Evolutionary conservation across 2,888 invertebrate genomes (phyloP), one percentile per base, ranked within the genome.

Genomic region (Idaea straminata): DNA sequence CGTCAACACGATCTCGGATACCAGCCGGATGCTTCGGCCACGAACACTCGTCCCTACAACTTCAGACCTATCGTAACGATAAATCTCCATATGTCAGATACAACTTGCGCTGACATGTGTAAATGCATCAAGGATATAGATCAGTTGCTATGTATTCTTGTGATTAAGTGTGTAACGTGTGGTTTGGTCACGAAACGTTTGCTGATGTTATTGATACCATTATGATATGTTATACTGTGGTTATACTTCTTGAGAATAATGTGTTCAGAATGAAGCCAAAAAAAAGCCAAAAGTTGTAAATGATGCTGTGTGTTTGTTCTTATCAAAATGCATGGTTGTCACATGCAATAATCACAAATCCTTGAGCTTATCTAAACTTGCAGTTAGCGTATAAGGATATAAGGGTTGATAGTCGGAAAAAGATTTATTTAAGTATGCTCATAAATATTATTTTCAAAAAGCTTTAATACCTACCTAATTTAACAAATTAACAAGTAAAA

Each of bases 121-220:
- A 66, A 64, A 64, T 67, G 69, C 74, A 80, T 86, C 84, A 83
- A 85, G 85, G 87, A 88, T 88, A 79, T 84, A 73, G 74, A 79
- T 76, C 74, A 67, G 76, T 80, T 76, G 72, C 75, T 74, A 72
- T 74, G 73, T 72, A 72, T 77, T 80, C 78, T 82, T 80, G 84
- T 83, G 73, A 76, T 71, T 72, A 71, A 74, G 75, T 72, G 71
- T 67, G 73, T 66, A 57, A 71, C 84, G 82, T 82, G 84, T 76
- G 68, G 69, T 73, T 78, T 70, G 64, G 85, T 88, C 87, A 88
- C 86, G 88, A 87, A 25, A 72, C 5, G 38, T 35, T 34, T 10
- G 59, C 59, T 13, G 60, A 61, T 61, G 36, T 57, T 63, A 62
- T 62, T 68, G 36, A 62, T 62, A 61, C 59, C 62, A 62, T 59